Evolutionary conservation across 2,888 invertebrate genomes (phyloP), one percentile per base, ranked within the genome.

Genomic region (Drosophila niveifrons): DNA sequence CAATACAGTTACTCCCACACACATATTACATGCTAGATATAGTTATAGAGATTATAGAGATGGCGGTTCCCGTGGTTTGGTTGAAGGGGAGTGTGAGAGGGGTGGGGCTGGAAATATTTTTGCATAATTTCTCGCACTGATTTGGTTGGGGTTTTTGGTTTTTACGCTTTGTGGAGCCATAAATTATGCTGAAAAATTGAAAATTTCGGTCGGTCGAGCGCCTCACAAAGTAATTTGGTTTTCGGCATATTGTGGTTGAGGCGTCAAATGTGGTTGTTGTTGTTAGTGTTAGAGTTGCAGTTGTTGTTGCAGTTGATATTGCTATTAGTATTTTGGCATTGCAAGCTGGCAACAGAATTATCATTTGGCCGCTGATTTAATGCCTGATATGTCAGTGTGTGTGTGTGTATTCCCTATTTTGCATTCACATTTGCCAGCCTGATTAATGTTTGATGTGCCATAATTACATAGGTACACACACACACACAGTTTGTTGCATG

Each of bases 381-480:
- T 47, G 46, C 47, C 23, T 59, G 58, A 18, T 39, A 50, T 43
- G 17, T 10, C 6, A 18, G 28, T 36, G 44, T 64, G 61, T 59
- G 57, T 72, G 46, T 66, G 31, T 73, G 48, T 53, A 10, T 53
- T 34, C 48, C 44, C 34, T 39, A 53, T 72, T 62, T 66, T 51
- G 51, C 67, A 46, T 65, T 53, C 57, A 53, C 62, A 80, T 83
- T 83, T 86, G 86, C 75, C 80, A 75, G 77, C 72, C 72, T 84
- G 88, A 84, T 84, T 84, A 88, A 84, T 84, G 88, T 80, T 85
- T 84, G 85, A 88, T 88, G 83, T 76, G 72, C 73, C 75, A 77
- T 82, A 84, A 84, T 88, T 85, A 84, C 80, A 82, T 66, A 66
- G 71, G 64, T 69, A 79, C 64, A 82, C 55, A 74, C 28, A 44